phyloP scores from a whole-genome alignment of 2,888 invertebrate species.

The Disparrhopalites patrizii region DNA sequence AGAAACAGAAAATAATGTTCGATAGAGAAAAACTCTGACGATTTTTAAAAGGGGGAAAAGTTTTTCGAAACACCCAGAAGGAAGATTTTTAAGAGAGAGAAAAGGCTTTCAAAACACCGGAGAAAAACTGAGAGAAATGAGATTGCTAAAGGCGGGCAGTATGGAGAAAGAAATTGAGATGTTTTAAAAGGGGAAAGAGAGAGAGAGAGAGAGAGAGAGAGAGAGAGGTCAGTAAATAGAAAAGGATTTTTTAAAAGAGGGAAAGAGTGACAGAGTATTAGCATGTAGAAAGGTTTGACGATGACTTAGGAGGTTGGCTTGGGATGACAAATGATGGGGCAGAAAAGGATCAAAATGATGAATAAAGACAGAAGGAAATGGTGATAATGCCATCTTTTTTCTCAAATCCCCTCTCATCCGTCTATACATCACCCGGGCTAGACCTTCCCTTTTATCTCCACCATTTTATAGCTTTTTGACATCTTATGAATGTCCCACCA shows the following conservation, averaged over 20 bases:
- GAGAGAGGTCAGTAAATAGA: neutral
- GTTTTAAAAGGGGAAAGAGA: too few relatives aligned
- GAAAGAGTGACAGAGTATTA: neutral
- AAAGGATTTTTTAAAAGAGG: too few relatives aligned
- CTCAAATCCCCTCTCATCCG: slow-evolving; percentile 19
- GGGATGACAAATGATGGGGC: slow-evolving; percentile 22
- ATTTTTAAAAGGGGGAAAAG: too few relatives aligned
- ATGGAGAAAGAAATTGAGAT: too few relatives aligned
- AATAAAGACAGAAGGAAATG: slow-evolving; percentile 20
- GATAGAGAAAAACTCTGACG: too few relatives aligned
- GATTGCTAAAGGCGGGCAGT: too few relatives aligned
- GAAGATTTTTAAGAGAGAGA: too few relatives aligned
- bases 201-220: too few relatives aligned
- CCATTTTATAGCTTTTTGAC: slow-evolving; percentile 26
- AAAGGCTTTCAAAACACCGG: too few relatives aligned
- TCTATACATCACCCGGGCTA: slow-evolving; percentile 12
- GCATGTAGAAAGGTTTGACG: slow-evolving; percentile 12
- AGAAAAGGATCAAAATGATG: slow-evolving; percentile 19
- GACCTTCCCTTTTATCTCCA: slow-evolving; percentile 13
- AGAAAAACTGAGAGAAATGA: too few relatives aligned
- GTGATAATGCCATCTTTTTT: slow-evolving; percentile 24
- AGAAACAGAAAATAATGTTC: too few relatives aligned
- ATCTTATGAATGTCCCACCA: slow-evolving; percentile 25
- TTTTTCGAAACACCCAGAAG: too few relatives aligned
- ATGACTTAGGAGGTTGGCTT: slow-evolving; percentile 15